phyloP scores from a whole-genome alignment of 2,888 invertebrate genomes.

The Drosophila colorata region DNA sequence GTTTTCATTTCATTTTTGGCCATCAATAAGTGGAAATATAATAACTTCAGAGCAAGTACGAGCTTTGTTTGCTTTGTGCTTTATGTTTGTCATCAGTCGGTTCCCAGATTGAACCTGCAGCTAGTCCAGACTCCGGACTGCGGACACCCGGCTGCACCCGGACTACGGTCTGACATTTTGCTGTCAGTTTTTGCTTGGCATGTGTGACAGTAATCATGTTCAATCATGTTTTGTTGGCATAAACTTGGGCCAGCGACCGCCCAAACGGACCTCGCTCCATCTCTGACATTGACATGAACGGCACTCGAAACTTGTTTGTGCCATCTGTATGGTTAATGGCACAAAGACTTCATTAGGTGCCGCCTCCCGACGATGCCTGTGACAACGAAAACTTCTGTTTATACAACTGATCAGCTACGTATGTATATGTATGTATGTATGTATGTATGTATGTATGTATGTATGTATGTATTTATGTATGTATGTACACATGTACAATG shows the following conservation, averaged over 20 bases:
- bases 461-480: neutral
- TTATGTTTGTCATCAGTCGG: constrained; percentile 19
- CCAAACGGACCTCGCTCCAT: constrained; percentile 22
- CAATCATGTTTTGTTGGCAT: constrained; percentile 62
- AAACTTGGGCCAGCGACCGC: constrained; percentile 39
- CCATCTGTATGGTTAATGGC: constrained; percentile 46
- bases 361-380: neutral
- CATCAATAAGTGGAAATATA: constrained; percentile 74
- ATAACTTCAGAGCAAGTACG: constrained; percentile 50
- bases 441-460: no score
- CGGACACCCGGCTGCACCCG: constrained; percentile 10
- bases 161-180: constrained; percentile 33
- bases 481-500: constrained; percentile 1
- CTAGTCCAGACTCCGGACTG: neutral
- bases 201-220: constrained; percentile 64
- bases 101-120: constrained; percentile 6
- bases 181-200: constrained; percentile 48
- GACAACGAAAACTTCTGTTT: constrained; percentile 29
- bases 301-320: constrained; percentile 42
- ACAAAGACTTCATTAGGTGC: constrained; percentile 57
- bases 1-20: constrained; percentile 74
- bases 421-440: neutral
- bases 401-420: constrained; percentile 38
- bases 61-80: constrained; percentile 44
- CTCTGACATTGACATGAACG: constrained; percentile 20